Base-by-base conservation (phyloP, 1,140 invertebrate genomes). In the Diabrotica undecimpunctata region DNA sequence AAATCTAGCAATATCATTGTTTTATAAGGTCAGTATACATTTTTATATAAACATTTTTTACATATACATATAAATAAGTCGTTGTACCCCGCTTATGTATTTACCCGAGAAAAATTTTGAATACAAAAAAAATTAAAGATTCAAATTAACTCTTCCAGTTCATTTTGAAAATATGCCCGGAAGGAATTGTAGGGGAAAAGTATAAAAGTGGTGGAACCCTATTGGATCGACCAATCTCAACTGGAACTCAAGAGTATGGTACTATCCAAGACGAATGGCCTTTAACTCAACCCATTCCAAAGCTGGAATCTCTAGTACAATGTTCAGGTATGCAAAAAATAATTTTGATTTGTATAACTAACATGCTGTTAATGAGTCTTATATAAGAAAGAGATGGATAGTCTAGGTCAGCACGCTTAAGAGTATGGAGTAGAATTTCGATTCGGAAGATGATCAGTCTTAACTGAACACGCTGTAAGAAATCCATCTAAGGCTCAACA, bases 211-310 rank as follows among this genome's bases (percentile, higher is more conserved):
- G 87, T 2, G 83, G 81, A 1, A 70, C 64, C 9, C 25, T 83
- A 5, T 67, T 90, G 11, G 64, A 82, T 36, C 83, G 91, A 13
- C 83, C 83, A 0, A 65, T 93, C 0, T 93, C 90, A 0, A 84
- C 82, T 0, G 92, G 90, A 2, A 82, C 81, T 10, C 92, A 94
- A 74, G 81, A 83, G 7, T 94, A 84, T 73, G 85, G 91, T 61
- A 90, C 87, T 0, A 84, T 91, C 66, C 83, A 86, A 70, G 80
- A 85, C n/a, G 70, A 88, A 53, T 95, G 89, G 84, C 94, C 94
- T 0, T 73, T 95, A 0, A 92, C 87, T 68, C 80, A 95, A 76
- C 87, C 92, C 0, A 76, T 93, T 37, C 81, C 84, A 2, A 96
- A 95, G 77, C 65, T 92, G 7, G 92, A 94, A 77, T 87, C 88